Evolutionary conservation across 2,113 vertebrate species (phyloP), one percentile per base, ranked within the genome.

Genomic region (Chionis minor): DNA sequence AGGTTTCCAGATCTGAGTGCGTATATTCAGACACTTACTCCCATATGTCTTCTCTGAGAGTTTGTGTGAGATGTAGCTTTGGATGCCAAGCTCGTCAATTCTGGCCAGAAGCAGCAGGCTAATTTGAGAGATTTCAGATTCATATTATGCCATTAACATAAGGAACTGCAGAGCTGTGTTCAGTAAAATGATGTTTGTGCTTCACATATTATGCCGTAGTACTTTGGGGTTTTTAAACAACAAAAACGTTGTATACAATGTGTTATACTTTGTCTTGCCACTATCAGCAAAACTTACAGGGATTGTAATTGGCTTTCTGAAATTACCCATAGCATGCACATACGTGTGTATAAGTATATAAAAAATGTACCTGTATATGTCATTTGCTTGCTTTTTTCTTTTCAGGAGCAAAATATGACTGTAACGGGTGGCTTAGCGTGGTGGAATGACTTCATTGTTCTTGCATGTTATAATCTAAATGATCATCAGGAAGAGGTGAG

Each of bases 401-500:
- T 97, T 97, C 84, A 99, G 99, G 99, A 99, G 97, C 99, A 99
- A 98, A 99, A 99, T 97, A 99, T 99, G 99, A 98, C 98, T 5
- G 99, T 99, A 92, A 99, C 99, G 12, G 99, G 99, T 85, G 99
- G 99, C 75, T 98, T 99, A 92, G 99, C 99, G 8, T 99, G 99
- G 99, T 99, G 99, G 99, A 99, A 99, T 59, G 99, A 99, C 95
- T 99, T 99, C 96, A 98, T 99, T 91, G 99, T 99, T 88, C 98
- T 99, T 96, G 99, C 99, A 40, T 99, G 99, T 98, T 99, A 99
- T 92, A 99, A 99, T 96, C 98, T 99, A 96, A 99, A 97, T 91
- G 99, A 99, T 95, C 99, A 92, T 84, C 99, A 99, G 95, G 99
- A 99, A 97, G 99, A 99, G 99, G 99, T 99, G 95, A 97, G 86